A percentile compares a stretch with the other conserved stretches of the same genome.
phyloP scores from a whole-genome alignment of 2,113 vertebrate species.

The Alouatta palliata region DNA sequence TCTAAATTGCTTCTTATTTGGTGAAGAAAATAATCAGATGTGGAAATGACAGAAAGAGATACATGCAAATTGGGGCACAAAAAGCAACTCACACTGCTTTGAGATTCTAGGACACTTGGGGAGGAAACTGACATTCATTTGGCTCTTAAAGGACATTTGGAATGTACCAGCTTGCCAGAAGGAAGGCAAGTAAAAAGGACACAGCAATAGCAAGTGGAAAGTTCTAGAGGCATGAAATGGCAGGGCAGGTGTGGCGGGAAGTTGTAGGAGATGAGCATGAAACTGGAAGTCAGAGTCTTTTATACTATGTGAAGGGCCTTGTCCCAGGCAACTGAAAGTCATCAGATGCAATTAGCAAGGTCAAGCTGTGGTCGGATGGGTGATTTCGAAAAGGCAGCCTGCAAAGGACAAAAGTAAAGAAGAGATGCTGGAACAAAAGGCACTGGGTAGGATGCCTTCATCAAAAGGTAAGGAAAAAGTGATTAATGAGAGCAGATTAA shows the following conservation, averaged over 20 bases:
- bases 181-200: background rate
- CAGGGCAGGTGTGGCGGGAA: background rate
- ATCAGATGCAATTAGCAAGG: background rate
- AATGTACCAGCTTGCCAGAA: background rate
- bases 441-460: background rate
- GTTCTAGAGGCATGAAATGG: background rate
- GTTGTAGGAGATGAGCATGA: background rate
- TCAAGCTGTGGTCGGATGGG: background rate
- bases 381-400: background rate
- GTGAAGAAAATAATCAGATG: background rate
- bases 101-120: background rate
- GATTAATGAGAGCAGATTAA: background rate
- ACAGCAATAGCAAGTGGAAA: background rate
- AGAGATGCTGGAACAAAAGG: background rate
- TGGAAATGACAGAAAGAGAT: background rate
- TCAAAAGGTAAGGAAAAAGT: background rate
- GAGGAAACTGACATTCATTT: background rate
- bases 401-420: background rate
- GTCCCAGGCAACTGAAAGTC: background rate
- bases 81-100: background rate
- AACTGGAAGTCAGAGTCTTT: background rate
- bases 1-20: background rate
- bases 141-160: background rate
- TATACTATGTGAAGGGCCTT: background rate
- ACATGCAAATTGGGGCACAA: background rate